Conservation (phyloP, 2,113 vertebrate genomes). For the Phainopepla nitens region DNA sequence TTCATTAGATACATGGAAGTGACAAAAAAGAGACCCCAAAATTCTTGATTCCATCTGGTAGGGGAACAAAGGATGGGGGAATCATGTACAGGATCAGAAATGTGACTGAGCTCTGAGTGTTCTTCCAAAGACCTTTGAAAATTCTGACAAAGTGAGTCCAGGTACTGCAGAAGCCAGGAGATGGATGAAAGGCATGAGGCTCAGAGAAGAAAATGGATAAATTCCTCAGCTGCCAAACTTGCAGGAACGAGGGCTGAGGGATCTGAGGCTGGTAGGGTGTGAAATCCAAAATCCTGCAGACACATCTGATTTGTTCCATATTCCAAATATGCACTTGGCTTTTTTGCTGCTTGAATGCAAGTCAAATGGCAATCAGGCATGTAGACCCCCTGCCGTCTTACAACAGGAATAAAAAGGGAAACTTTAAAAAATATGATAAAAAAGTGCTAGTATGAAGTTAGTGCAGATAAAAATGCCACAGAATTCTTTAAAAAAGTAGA, state of each 20-base stretch:
- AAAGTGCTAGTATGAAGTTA: neutral
- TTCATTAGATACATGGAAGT: neutral
- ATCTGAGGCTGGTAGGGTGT: neutral
- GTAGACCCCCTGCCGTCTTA: neutral
- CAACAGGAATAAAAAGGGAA: neutral
- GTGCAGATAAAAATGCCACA: neutral
- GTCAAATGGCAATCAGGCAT: neutral
- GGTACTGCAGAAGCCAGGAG: neutral
- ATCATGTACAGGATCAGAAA: neutral
- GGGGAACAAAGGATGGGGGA: neutral
- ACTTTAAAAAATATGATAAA: neutral
- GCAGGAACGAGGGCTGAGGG: neutral
- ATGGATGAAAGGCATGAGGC: neutral
- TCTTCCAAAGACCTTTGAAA: neutral
- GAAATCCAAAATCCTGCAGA: neutral
- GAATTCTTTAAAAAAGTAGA: neutral
- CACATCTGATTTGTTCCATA: neutral
- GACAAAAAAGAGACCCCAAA: neutral
- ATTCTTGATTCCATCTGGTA: neutral
- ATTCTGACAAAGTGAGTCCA: neutral
- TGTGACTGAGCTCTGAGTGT: neutral
- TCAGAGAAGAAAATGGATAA: neutral
- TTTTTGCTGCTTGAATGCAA: neutral
- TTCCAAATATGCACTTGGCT: neutral
- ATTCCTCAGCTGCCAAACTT: neutral